These are phyloP conservation scores for Steinernema hermaphroditum DNA, from an alignment of 2,888 invertebrate genomes.

Conservation along the genomic window DNA sequence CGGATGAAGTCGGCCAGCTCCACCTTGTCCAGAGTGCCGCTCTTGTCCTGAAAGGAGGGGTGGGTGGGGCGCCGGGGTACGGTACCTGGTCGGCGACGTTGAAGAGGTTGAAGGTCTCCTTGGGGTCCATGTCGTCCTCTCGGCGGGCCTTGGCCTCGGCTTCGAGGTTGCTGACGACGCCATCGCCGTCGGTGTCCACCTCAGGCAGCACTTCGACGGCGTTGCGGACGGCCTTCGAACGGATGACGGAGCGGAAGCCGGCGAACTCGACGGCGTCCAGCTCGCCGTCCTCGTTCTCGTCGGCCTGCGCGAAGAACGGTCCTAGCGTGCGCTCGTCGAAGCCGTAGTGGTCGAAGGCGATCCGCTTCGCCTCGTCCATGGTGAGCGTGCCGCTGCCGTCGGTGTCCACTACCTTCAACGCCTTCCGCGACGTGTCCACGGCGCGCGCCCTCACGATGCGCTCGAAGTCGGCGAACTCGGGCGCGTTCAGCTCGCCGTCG, in stretches of 20 bases:
- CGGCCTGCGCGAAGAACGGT: slow-evolving; percentile 65
- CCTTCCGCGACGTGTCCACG: slow-evolving; percentile 62
- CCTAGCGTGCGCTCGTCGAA: slow-evolving; percentile 52
- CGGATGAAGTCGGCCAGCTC: slow-evolving; percentile 64
- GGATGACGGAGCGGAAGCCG: slow-evolving; percentile 59
- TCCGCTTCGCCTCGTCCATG: slow-evolving; percentile 62
- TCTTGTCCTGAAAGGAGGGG: slow-evolving; percentile 50
- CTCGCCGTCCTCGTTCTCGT: slow-evolving; percentile 64
- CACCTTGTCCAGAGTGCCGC: slow-evolving; percentile 61
- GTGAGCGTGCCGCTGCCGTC: slow-evolving; percentile 63
- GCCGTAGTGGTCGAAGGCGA: slow-evolving; percentile 58
- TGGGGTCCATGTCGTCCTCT: slow-evolving; percentile 62
- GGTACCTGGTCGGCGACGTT: slow-evolving; percentile 61
- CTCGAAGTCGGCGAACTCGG: slow-evolving; percentile 64
- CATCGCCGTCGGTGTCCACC: slow-evolving; percentile 47
- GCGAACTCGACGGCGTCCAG: slow-evolving; percentile 64
- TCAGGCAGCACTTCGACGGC: slow-evolving; percentile 47
- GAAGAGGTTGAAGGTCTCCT: slow-evolving; percentile 60
- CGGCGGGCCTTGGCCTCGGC: slow-evolving; percentile 57
- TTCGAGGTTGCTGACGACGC: slow-evolving; percentile 54
- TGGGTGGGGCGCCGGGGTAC: too few relatives aligned
- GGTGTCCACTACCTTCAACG: slow-evolving; percentile 60
- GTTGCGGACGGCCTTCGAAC: slow-evolving; percentile 52
- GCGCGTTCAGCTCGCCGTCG: slow-evolving; percentile 64
- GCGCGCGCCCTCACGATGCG: slow-evolving; percentile 61